A percentile compares a stretch with the other conserved stretches of the same genome.
phyloP scores from a whole-genome alignment of 2,888 invertebrate genomes.

The Dryobota labecula region DNA sequence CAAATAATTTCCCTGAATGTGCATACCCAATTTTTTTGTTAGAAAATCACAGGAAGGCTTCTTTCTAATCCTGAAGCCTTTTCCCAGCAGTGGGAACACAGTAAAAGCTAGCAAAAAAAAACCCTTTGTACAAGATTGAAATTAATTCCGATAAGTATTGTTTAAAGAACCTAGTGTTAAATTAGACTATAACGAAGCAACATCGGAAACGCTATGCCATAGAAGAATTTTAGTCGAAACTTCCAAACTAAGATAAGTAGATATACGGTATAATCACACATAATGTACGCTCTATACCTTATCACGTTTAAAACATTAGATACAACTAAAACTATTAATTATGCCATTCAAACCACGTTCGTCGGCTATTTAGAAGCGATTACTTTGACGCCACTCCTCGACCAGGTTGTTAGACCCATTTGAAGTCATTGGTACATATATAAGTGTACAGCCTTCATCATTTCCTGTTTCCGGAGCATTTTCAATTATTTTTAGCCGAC shows the following conservation, averaged over 20 bases:
- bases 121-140: background rate
- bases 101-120: too few species aligned
- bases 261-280: background rate
- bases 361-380: slow-evolving; percentile 51
- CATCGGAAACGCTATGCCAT: background rate
- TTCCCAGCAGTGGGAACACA: too few species aligned
- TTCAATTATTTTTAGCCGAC: slow-evolving; percentile 44
- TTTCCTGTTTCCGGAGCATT: slow-evolving; percentile 52
- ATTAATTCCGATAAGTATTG: background rate
- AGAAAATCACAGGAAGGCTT: background rate
- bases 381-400: slow-evolving; percentile 53
- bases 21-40: background rate
- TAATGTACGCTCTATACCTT: background rate
- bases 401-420: slow-evolving; percentile 53
- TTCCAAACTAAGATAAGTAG: too few species aligned
- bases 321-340: slow-evolving; percentile 34
- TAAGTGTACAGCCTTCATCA: slow-evolving; percentile 36
- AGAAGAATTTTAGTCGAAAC: background rate
- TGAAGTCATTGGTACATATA: slow-evolving; percentile 28
- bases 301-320: slow-evolving; percentile 23
- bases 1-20: background rate
- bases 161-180: background rate
- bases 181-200: background rate
- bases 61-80: background rate
- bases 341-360: slow-evolving; percentile 53